Evolutionary conservation across 2,797 vertebrate genomes (phyloP).

Genomic region (Poeciliopsis gracilis): DNA sequence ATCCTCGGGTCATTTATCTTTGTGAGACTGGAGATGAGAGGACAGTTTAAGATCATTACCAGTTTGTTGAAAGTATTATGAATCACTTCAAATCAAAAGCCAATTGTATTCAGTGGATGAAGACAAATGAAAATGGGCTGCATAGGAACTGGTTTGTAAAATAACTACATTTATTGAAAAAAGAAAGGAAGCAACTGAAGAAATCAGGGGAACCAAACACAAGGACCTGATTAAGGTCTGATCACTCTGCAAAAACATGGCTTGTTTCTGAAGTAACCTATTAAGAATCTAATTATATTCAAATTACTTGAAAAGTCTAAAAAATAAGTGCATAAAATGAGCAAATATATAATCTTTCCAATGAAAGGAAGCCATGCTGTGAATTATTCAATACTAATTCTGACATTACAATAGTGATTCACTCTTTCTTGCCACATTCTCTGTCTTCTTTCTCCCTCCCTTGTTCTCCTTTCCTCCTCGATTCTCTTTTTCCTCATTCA

Average conservation of each 20-base stretch:
- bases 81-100: slow-evolving; percentile 41
- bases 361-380: background rate
- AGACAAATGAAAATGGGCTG: slow-evolving; percentile 36
- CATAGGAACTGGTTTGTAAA: slow-evolving; percentile 26
- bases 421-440: slow-evolving; percentile 58
- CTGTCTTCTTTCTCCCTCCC: slow-evolving; percentile 75
- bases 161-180: slow-evolving; percentile 35
- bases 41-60: slow-evolving; percentile 49
- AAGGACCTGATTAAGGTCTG: slow-evolving; percentile 20
- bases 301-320: slow-evolving; percentile 30
- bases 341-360: slow-evolving; percentile 37
- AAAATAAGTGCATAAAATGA: slow-evolving; percentile 34
- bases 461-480: slow-evolving; percentile 27
- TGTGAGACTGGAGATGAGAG: slow-evolving; percentile 31
- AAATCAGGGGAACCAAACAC: slow-evolving; percentile 30
- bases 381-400: slow-evolving; percentile 83
- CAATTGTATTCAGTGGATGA: slow-evolving; percentile 32
- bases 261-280: slow-evolving; percentile 47
- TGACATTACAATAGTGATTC: slow-evolving; percentile 87
- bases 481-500: slow-evolving; percentile 67
- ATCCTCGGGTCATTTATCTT: slow-evolving; percentile 41
- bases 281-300: slow-evolving; percentile 47
- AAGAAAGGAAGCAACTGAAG: slow-evolving; percentile 17
- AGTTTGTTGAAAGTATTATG: slow-evolving; percentile 55
- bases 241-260: slow-evolving; percentile 15